Evolutionary conservation across 2,797 vertebrate genomes (phyloP).

Genomic region (Hydrocynus forskahlii): DNA sequence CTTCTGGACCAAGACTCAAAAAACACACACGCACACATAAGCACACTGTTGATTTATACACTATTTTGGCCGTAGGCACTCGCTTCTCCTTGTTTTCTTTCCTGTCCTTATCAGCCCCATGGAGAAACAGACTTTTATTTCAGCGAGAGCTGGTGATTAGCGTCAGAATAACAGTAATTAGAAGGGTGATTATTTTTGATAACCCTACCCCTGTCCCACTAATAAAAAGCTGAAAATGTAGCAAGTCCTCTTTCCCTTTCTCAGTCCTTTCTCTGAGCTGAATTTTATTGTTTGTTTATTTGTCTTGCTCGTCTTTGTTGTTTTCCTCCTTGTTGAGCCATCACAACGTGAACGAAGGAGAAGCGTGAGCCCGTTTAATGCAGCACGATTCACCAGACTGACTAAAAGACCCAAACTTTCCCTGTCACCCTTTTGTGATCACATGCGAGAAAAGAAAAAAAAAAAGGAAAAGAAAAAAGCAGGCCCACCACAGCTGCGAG

Average conservation of each 20-base stretch:
- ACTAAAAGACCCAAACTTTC: conserved; percentile 73
- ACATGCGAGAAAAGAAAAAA: conserved; percentile 67
- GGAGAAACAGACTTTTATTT: conserved; percentile 53
- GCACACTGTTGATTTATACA: conserved; percentile 71
- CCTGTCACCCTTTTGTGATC: conserved; percentile 79
- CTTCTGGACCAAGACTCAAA: conserved; percentile 61
- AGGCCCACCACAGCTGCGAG: conserved; percentile 64
- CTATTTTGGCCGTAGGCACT: conserved; percentile 57
- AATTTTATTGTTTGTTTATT: conserved; percentile 64
- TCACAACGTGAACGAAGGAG: conserved; percentile 64
- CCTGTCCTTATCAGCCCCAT: conserved; percentile 56
- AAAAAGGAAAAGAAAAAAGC: conserved; percentile 54
- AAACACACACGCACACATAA: conserved; percentile 44
- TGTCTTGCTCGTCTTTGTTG: conserved; percentile 51
- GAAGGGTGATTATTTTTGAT: conserved; percentile 60
- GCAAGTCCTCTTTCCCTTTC: conserved; percentile 46
- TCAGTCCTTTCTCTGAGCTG: conserved; percentile 54
- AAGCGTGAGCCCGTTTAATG: conserved; percentile 54
- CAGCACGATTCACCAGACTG: conserved; percentile 51
- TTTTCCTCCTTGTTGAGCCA: conserved; percentile 55
- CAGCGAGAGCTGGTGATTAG: conserved; percentile 49
- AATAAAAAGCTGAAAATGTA: neutral
- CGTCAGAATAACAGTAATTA: conserved; percentile 57
- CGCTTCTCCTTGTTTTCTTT: conserved; percentile 64
- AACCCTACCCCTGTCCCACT: neutral